A percentile compares a stretch with the other conserved stretches of the same genome.
Evolutionary conservation across 2,797 vertebrate genomes (phyloP).

Genomic region (Gallinago solitaria): DNA sequence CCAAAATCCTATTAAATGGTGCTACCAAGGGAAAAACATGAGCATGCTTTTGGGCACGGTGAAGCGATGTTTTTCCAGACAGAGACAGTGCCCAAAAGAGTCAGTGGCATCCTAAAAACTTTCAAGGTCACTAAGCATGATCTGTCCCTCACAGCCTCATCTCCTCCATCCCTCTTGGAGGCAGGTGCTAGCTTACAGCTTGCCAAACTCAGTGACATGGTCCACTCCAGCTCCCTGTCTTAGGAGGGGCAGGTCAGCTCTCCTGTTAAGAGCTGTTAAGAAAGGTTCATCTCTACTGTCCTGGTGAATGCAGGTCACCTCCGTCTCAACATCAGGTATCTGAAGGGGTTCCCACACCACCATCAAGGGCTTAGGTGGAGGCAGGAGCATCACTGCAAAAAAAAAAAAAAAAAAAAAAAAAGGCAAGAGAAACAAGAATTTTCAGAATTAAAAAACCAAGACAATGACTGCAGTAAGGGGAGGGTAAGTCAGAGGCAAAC

Average conservation of each 20-base stretch:
- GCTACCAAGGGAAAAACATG: background rate
- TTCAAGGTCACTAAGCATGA: background rate
- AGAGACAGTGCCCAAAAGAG: background rate
- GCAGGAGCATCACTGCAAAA: background rate
- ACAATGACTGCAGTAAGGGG: background rate
- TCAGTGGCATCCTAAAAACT: background rate
- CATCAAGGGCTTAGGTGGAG: fast-evolving
- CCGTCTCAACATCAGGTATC: background rate
- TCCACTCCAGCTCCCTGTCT: background rate
- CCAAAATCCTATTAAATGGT: background rate
- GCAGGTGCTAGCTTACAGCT: background rate
- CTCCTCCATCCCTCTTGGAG: background rate
- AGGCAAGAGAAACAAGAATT: background rate
- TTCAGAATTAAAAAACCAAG: background rate
- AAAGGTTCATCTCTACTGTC: background rate
- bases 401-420: background rate
- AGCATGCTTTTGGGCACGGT: background rate
- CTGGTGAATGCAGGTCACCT: fast-evolving
- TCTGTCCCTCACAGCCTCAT: no score
- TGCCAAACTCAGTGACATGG: background rate
- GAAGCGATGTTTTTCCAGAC: background rate
- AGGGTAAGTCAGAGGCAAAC: background rate
- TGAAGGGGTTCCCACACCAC: background rate
- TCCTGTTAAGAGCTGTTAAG: background rate
- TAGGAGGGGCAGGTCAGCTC: background rate